Conservation (phyloP, 37 sponge, comb jelly and placozoan species). For the Ianthella basta region DNA sequence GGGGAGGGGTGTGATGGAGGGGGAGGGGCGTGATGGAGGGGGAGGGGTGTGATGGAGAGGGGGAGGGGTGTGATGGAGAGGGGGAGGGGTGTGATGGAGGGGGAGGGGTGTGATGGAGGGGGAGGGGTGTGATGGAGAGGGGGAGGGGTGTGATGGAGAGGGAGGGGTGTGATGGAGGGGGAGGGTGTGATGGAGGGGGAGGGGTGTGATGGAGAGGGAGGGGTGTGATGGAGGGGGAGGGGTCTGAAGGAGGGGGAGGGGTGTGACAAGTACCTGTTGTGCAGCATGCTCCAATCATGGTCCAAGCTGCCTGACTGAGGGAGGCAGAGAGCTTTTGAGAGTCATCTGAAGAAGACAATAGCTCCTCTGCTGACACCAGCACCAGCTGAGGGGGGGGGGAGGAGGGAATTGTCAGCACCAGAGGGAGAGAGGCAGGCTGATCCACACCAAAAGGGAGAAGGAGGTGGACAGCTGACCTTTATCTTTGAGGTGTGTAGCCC, state of each 20-base stretch:
- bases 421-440: neutral
- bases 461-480: constrained; percentile 40
- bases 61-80: neutral
- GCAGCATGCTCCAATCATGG: neutral
- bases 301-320: neutral
- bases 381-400: neutral
- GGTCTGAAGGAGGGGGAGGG: neutral
- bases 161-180: constrained; percentile 12
- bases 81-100: neutral
- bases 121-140: neutral
- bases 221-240: neutral
- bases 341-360: neutral
- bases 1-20: constrained; percentile 13
- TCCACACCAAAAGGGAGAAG: neutral
- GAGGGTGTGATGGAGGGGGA: neutral
- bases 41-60: neutral
- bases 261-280: neutral
- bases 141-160: neutral
- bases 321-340: neutral
- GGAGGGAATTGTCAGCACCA: too few relatives aligned
- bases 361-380: neutral
- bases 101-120: neutral
- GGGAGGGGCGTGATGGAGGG: neutral
- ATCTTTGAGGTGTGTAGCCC: constrained; percentile 86
- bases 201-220: neutral